Conservation (phyloP, 2,113 vertebrate genomes). For the Neotragus moschatus region DNA sequence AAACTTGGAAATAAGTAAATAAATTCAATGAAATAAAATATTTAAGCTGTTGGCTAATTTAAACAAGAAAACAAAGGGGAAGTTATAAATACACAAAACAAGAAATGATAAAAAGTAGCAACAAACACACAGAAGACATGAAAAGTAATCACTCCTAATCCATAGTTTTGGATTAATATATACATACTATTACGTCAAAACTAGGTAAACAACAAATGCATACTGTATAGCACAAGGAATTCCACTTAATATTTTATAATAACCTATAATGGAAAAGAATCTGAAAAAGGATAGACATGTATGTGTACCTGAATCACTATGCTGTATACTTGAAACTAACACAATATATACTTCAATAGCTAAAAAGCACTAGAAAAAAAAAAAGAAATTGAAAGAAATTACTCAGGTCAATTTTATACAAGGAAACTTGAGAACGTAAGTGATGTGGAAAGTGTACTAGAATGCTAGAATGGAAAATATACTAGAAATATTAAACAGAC, state of each 20-base stretch:
- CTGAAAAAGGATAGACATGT: background rate
- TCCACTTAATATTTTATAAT: background rate
- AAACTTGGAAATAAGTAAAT: background rate
- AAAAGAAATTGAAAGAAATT: background rate
- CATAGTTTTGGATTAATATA: background rate
- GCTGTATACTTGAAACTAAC: background rate
- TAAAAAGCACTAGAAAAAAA: background rate
- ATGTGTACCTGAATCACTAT: background rate
- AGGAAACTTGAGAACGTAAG: background rate
- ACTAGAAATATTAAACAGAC: background rate
- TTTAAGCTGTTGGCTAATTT: background rate
- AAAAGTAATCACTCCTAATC: background rate
- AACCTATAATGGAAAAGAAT: background rate
- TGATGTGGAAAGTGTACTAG: background rate
- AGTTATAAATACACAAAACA: background rate
- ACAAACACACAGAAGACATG: background rate
- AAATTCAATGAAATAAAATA: background rate
- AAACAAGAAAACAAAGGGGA: background rate
- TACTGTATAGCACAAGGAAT: background rate
- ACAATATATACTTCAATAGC: background rate
- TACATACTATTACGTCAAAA: background rate
- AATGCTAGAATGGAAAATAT: background rate
- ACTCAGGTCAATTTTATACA: background rate
- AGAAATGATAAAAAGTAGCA: background rate
- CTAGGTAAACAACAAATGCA: background rate